These are phyloP conservation scores for Gobius niger DNA, from an alignment of 2,113 vertebrate species.

Conservation along the genomic window DNA sequence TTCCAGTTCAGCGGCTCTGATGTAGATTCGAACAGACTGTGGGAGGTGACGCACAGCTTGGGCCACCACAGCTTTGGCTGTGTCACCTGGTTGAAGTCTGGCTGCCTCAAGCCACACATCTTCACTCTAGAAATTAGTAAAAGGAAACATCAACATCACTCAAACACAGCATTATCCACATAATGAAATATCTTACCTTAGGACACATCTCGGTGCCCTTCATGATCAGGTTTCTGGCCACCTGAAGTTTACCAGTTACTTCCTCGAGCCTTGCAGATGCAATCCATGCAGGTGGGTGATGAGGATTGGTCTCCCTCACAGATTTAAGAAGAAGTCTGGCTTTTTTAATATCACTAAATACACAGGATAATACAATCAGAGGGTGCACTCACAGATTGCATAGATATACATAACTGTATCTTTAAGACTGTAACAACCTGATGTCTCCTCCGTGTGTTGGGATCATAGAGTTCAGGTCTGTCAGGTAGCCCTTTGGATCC, in stretches of 20 bases:
- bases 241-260: constrained; percentile 95
- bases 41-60: constrained; percentile 96
- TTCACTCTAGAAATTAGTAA: constrained; percentile 83
- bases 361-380: constrained; percentile 15
- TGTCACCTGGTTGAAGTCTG: constrained; percentile 93
- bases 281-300: constrained; percentile 98
- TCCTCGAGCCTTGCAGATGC: constrained; percentile 95
- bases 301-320: constrained; percentile 96
- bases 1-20: constrained; percentile 95
- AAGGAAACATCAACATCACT: background rate
- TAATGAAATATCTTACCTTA: constrained; percentile 79
- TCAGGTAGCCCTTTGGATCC: constrained; percentile 96
- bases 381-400: background rate
- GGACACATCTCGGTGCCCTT: constrained; percentile 99
- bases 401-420: fast-evolving
- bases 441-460: constrained; percentile 97
- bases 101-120: constrained; percentile 98
- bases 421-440: constrained; percentile 77
- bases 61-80: constrained; percentile 95
- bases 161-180: background rate
- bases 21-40: constrained; percentile 94
- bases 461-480: constrained; percentile 98
- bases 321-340: constrained; percentile 95
- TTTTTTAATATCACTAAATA: constrained; percentile 93
- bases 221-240: constrained; percentile 97